These are phyloP conservation scores for Seladonia tumulorum DNA, from an alignment of 2,888 invertebrate genomes.

Conservation along the genomic window DNA sequence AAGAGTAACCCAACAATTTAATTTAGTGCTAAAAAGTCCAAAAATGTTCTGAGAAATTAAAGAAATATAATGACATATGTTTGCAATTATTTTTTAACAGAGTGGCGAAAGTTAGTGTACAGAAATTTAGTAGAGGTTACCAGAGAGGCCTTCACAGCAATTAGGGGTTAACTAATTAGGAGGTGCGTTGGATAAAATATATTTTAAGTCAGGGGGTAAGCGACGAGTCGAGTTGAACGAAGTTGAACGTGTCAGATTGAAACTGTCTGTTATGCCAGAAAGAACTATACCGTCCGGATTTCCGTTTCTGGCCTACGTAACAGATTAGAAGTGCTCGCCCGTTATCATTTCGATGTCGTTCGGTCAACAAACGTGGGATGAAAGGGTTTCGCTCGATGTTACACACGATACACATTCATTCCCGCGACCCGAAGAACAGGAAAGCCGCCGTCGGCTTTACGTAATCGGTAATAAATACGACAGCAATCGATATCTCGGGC, in stretches of 20 bases:
- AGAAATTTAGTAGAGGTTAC: too few relatives aligned
- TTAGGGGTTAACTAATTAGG: too few relatives aligned
- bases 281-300: background rate
- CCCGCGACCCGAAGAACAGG: conserved; percentile 17
- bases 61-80: too few relatives aligned
- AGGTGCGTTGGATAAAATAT: too few relatives aligned
- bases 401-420: conserved; percentile 31
- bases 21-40: too few relatives aligned
- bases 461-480: conserved; percentile 71
- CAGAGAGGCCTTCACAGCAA: too few relatives aligned
- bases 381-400: conserved; percentile 35
- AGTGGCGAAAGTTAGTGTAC: too few relatives aligned
- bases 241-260: background rate
- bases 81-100: too few relatives aligned
- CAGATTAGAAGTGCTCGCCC: background rate
- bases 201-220: background rate
- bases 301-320: background rate
- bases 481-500: conserved; percentile 68
- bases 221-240: background rate
- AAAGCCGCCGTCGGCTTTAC: conserved; percentile 55
- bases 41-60: too few relatives aligned
- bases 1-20: too few relatives aligned
- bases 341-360: conserved; percentile 23
- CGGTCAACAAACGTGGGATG: conserved; percentile 25
- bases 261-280: background rate